Evolutionary conservation across 2,888 invertebrate species (phyloP), one percentile per base, ranked within the genome.

Genomic region (Leucophenga montana): DNA sequence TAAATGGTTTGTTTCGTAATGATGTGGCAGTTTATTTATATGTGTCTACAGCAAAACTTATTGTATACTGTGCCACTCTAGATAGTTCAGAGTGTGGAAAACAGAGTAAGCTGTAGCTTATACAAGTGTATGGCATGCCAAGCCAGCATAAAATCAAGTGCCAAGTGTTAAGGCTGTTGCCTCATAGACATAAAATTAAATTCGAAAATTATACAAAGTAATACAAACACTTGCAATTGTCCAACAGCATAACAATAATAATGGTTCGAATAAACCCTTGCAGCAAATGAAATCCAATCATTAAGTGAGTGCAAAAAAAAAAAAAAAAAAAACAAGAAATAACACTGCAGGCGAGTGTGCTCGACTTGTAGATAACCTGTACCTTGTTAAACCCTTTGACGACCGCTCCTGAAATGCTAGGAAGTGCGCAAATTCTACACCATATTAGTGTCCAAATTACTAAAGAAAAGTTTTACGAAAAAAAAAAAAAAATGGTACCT

Each of bases 1-100:
- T 62, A 62, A 62, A 62, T 62, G 62, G 18, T 31, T 18, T 77
- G 74, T 74, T 74, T 77, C 66, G 72, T 79, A 84, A 80, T 81
- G 81, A 81, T 81, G 77, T 75, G 77, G 74, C 83, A 84, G 77
- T n/a, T n/a, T n/a, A n/a, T n/a, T 74, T 77, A 33, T 8, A 33
- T 33, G 3, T 3, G 8, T 8, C 3, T 5, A 33, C 33, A 5
- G 3, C 8, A 3, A 33, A 33, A 5, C 3, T 77, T 80, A 53
- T 71, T 22, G 27, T 16, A 31, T 33, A 67, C 71, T 65, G 54
- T 54, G 14, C 16, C 46, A 33, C 33, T 33, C 33, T 5, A 33
- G 33, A 33, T 33, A 31, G 62, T 46, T 56, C 27, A 44, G 20
- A 56, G 27, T 22, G 56, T 20, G 20, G 22, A 56, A 48, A 16